A percentile compares a stretch with the other conserved stretches of the same genome.
These are phyloP conservation scores for Microplitis deprimator DNA, from an alignment of 2,888 invertebrate genomes.

Conservation along the genomic window DNA sequence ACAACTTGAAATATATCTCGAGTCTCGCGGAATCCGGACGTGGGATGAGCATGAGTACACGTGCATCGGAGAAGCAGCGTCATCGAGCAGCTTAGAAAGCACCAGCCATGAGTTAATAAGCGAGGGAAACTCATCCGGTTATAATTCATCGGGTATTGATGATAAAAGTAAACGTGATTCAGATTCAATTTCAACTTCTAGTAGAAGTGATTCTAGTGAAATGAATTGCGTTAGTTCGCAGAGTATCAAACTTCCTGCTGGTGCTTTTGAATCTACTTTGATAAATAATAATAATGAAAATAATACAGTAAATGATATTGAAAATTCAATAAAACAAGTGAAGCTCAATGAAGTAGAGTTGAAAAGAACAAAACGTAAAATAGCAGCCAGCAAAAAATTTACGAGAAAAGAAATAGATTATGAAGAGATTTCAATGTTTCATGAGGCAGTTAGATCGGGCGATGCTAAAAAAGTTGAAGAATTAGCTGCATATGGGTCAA, in stretches of 20 bases:
- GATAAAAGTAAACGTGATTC: conserved; percentile 31
- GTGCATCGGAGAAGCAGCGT: conserved; percentile 36
- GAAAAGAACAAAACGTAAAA: background rate
- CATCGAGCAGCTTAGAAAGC: conserved; percentile 36
- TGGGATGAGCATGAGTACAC: conserved; percentile 40
- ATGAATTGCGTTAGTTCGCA: conserved; percentile 3
- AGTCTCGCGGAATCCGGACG: conserved; percentile 30
- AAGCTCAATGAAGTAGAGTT: background rate
- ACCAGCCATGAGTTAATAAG: conserved; percentile 30
- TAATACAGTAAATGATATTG: conserved; percentile 13
- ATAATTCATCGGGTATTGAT: conserved; percentile 38
- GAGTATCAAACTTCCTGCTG: background rate
- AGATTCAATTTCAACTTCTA: conserved; percentile 29
- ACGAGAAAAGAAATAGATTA: conserved; percentile 4
- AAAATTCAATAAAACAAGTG: conserved; percentile 4
- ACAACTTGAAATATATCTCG: conserved; percentile 32
- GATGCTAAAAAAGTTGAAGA: conserved; percentile 57
- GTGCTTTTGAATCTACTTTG: conserved; percentile 10
- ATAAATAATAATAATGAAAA: background rate
- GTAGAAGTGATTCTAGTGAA: conserved; percentile 28
- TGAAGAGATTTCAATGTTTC: conserved; percentile 51
- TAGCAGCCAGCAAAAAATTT: background rate
- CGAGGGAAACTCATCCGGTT: conserved; percentile 37
- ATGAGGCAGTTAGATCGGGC: conserved; percentile 61
- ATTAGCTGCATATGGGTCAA: conserved; percentile 55